Evolutionary conservation across 2,797 vertebrate species (phyloP).

Genomic region (Melanotaenia boesemani): DNA sequence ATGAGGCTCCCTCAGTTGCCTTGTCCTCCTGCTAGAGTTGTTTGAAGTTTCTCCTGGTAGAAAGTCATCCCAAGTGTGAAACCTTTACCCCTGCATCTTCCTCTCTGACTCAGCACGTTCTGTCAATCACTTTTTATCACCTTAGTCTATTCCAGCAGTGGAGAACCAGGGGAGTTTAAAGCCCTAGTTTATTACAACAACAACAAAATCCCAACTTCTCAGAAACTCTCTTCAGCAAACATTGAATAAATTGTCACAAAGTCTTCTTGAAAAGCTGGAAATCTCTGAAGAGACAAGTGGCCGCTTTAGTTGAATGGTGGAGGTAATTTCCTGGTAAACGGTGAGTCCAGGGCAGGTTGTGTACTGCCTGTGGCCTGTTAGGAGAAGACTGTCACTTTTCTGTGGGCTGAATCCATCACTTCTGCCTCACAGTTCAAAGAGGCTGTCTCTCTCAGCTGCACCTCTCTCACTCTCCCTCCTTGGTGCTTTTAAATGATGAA

Average conservation of each 20-base stretch:
- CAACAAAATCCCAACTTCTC: constrained; percentile 41
- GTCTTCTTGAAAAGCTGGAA: constrained; percentile 52
- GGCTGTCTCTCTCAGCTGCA: constrained; percentile 77
- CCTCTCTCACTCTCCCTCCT: constrained; percentile 67
- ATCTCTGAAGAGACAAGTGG: constrained; percentile 27
- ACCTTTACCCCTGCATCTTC: constrained; percentile 47
- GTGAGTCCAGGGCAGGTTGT: constrained; percentile 65
- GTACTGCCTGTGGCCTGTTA: constrained; percentile 70
- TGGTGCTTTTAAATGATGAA: constrained; percentile 76
- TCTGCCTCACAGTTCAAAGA: constrained; percentile 79
- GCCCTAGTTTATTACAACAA: constrained; percentile 52
- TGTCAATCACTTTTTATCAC: constrained; percentile 58
- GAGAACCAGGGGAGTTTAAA: constrained; percentile 42
- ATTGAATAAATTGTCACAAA: constrained; percentile 39
- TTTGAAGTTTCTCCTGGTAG: constrained; percentile 66
- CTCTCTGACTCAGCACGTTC: constrained; percentile 39
- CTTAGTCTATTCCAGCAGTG: constrained; percentile 65
- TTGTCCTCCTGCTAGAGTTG: constrained; percentile 71
- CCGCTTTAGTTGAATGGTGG: constrained; percentile 41
- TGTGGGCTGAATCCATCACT: constrained; percentile 80
- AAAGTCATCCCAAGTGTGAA: constrained; percentile 80
- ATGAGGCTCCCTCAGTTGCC: constrained; percentile 71
- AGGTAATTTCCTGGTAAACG: constrained; percentile 63
- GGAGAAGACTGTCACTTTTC: constrained; percentile 79
- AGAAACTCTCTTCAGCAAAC: constrained; percentile 54